phyloP scores from a whole-genome alignment of 2,797 vertebrate genomes.

The Gallirallus australis region DNA sequence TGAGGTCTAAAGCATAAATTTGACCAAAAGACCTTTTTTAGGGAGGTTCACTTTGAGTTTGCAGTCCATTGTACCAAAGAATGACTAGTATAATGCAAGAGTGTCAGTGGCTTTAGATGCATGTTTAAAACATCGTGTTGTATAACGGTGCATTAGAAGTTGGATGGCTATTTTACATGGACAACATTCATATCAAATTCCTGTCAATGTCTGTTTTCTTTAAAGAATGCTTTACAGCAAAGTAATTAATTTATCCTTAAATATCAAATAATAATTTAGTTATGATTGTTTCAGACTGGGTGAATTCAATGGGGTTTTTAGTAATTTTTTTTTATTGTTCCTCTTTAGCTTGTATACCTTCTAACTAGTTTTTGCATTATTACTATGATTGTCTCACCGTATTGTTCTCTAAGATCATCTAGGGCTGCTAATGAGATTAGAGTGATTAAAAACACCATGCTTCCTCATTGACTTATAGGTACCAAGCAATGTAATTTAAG shows the following conservation, averaged over 20 bases:
- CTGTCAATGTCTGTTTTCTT: background rate
- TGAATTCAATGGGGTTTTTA: too few species aligned
- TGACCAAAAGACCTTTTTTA: background rate
- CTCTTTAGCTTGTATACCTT: background rate
- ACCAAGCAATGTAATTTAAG: background rate
- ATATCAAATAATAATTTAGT: too few species aligned
- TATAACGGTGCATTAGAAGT: constrained; percentile 1
- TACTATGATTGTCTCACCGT: background rate
- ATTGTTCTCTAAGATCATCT: background rate
- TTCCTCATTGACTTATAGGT: background rate
- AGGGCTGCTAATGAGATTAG: background rate
- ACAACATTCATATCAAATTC: background rate
- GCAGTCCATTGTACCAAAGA: background rate
- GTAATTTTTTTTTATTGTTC: background rate
- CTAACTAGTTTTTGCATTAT: background rate
- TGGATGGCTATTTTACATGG: background rate
- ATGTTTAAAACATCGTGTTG: background rate
- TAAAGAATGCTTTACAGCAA: background rate
- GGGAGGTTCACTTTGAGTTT: background rate
- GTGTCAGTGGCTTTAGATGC: background rate
- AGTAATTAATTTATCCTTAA: background rate
- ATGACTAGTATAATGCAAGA: background rate
- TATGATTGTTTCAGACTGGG: too few species aligned
- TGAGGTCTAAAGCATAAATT: constrained; percentile 15
- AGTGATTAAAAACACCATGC: background rate